phyloP scores from a whole-genome alignment of 2,113 vertebrate genomes.

The Leucoraja erinaceus region DNA sequence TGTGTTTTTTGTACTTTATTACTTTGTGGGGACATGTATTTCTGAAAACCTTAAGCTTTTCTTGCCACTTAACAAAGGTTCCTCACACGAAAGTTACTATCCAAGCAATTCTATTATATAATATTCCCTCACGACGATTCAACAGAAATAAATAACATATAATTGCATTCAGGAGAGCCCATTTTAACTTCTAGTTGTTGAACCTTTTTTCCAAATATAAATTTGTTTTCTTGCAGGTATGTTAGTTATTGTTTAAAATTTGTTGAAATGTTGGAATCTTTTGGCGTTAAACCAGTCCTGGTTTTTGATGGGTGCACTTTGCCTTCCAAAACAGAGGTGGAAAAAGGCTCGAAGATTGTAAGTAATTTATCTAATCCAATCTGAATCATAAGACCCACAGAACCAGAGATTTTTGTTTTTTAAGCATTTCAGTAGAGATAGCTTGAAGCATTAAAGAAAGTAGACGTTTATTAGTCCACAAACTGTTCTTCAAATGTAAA shows the following conservation, averaged over 20 bases:
- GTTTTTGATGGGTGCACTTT: slow-evolving; percentile 93
- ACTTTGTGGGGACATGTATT: too few relatives aligned
- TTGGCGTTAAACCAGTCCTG: slow-evolving; percentile 79
- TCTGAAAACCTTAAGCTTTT: too few relatives aligned
- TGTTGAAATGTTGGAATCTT: slow-evolving; percentile 84
- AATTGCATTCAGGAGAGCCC: background rate
- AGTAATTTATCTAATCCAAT: slow-evolving; percentile 50
- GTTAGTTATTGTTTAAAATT: slow-evolving; percentile 91
- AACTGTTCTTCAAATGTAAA: background rate
- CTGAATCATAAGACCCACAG: too few relatives aligned
- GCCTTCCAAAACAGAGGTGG: slow-evolving; percentile 90
- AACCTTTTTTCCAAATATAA: background rate
- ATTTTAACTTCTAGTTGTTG: background rate
- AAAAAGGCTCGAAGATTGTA: slow-evolving; percentile 81
- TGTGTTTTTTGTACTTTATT: too few relatives aligned
- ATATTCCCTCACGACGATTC: too few relatives aligned
- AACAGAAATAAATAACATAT: background rate
- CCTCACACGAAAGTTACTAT: too few relatives aligned
- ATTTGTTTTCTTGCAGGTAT: slow-evolving; percentile 62
- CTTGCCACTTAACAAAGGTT: too few relatives aligned
- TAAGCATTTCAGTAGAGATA: background rate
- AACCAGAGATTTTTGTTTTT: background rate
- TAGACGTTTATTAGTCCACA: background rate
- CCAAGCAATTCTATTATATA: too few relatives aligned
- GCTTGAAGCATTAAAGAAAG: background rate